A percentile compares a stretch with the other conserved stretches of the same genome.
These are phyloP conservation scores for Catharus fuscescens DNA, from an alignment of 2,113 vertebrate species.

Conservation along the genomic window DNA sequence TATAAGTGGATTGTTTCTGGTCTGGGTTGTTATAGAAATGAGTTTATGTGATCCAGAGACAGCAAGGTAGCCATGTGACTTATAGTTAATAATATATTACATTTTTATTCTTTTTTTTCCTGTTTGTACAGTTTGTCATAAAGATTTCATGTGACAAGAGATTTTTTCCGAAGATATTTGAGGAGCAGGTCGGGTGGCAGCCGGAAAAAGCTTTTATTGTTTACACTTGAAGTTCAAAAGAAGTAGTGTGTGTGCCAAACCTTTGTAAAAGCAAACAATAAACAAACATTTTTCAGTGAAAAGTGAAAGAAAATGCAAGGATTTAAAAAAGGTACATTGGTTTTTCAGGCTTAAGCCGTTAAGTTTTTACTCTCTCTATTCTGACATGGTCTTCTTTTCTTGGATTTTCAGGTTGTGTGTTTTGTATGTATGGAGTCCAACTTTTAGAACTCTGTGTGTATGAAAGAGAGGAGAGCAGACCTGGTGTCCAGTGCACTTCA, in stretches of 20 bases:
- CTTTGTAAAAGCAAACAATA: conserved; percentile 33
- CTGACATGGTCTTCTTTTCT: conserved; percentile 8
- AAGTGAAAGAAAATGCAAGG: conserved; percentile 5
- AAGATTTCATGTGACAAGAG: neutral
- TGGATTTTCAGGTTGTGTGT: conserved; percentile 28
- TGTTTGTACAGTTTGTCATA: neutral
- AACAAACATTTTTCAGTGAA: conserved; percentile 26
- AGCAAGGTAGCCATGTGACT: neutral
- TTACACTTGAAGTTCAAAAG: conserved; percentile 59
- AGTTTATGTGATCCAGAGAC: neutral
- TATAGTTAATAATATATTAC: neutral
- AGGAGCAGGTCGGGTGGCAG: neutral
- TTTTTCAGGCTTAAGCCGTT: neutral
- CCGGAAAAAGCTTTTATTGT: neutral
- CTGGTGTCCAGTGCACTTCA: neutral
- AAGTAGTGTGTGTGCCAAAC: neutral
- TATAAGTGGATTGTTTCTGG: neutral
- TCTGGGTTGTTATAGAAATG: neutral
- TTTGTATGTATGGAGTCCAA: neutral
- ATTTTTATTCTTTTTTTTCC: neutral
- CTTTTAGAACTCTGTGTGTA: neutral
- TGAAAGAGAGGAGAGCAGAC: neutral
- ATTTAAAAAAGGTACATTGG: neutral
- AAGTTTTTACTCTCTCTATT: conserved; percentile 39
- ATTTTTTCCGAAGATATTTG: conserved; percentile 3